Conservation (phyloP, 2,113 vertebrate species). For the Chunga burmeisteri region DNA sequence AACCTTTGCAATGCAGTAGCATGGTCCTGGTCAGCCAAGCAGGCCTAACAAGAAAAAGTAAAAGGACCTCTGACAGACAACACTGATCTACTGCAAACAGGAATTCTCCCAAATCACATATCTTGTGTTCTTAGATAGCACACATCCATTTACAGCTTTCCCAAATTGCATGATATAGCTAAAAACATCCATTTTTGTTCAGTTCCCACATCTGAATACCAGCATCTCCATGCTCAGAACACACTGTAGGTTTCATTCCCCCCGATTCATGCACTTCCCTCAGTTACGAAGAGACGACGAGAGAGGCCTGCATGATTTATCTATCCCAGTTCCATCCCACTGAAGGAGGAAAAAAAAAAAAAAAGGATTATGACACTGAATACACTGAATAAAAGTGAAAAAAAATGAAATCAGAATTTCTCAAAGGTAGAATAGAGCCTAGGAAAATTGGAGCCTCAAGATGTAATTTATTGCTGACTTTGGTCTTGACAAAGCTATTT, state of each 20-base stretch:
- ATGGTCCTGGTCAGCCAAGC: not conserved
- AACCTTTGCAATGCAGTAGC: not conserved
- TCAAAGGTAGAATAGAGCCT: not conserved
- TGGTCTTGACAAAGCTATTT: not conserved
- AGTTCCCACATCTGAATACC: accelerated
- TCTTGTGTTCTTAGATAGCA: not conserved
- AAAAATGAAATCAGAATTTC: not conserved
- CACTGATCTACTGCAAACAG: not conserved
- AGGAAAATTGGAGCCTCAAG: not conserved
- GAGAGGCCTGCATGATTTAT: not conserved
- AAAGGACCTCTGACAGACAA: not conserved
- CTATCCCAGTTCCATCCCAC: not conserved
- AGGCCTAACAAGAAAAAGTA: not conserved
- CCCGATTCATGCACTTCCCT: not conserved
- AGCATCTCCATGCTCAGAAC: not conserved
- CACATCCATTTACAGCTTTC: not conserved
- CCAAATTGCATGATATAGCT: not conserved
- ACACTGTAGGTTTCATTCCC: not conserved
- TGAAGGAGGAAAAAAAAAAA: not conserved
- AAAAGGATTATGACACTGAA: not conserved
- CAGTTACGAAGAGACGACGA: not conserved
- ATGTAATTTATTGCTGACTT: not conserved
- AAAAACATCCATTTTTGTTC: not conserved
- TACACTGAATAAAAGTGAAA: not conserved
- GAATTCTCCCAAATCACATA: not conserved